Base-by-base conservation (phyloP, 2,888 invertebrate genomes). In the Tricholauxania praeusta region DNA sequence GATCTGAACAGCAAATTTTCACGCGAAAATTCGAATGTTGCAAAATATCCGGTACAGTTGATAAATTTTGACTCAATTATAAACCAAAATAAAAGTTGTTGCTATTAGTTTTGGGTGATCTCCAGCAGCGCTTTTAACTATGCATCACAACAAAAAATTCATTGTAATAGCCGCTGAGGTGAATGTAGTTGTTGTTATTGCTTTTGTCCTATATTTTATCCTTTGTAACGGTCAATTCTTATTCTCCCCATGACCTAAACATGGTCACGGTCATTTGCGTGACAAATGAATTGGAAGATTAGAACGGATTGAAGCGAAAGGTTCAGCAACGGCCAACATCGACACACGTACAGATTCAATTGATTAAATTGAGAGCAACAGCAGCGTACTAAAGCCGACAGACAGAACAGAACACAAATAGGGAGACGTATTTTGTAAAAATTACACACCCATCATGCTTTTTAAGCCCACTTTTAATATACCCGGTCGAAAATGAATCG, bases 191-290 rank as follows among this genome's bases (percentile, higher is more conserved):
- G 32, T 60, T 60, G 60, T 60, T 28, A 3, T 15, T 28, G 22
- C 32, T 12, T 39, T 19, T 60, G 32, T 22, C 6, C 1, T 32
- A 62, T 49, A 22, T 64, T 39, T 39, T 39, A 39, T 10, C 64
- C 64, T 64, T 64, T 64, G 17, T 48, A 19, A 64, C n/a, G 48
- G 48, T 49, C 48, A 28, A 48, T 3, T 48, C 22, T 64, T 19
- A 51, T 49, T 17, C 49, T 64, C 14, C 17, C 7, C 19, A 19
- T 14, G 51, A 49, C 4, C 22, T 15, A n/a, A 49, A 17, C 22
- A 49, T 15, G 68, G 59, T 69, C 51, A 69, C 51, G 51, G 48
- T 55, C 66, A n/a, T 17, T 67, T 32, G n/a, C 22, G 12, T 28
- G 55, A 32, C 47, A 55, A 67, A 55, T 67, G 67, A 12, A 47